Base-by-base conservation (phyloP, 2,888 invertebrate species). In the Limenitis camilla region DNA sequence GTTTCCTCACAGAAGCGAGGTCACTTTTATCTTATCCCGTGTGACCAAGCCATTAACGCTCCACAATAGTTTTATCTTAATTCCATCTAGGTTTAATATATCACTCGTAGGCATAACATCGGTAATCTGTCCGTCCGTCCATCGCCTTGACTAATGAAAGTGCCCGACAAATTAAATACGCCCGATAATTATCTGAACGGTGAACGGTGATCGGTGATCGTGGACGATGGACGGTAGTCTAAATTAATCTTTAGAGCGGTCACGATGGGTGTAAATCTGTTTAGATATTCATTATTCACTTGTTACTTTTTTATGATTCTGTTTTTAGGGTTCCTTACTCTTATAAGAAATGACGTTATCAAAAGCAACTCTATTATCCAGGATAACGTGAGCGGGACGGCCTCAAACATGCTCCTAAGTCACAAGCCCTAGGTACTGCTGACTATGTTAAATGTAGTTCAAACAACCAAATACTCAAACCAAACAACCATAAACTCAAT, bases 61-160 rank as follows among this genome's bases (percentile, higher is more conserved):
- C 43, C 60, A 71, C 66, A 68, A 69, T 65, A 61, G 61, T 63
- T 65, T 67, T 72, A 76, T 76, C 76, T 72, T 69, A 72, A 72
- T 71, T 68, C 66, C 70, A 72, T 75, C 74, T 67, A 63, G 65
- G 65, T 68, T 71, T 71, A 72, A 74, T 75, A 74, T 65, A 74
- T 76, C 75, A 74, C 71, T 69, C 67, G 61, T 60, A 64, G 67
- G 65, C 67, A 67, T 61, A 71, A 67, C 74, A 70, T 62, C 68
- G 61, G 61, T 64, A 62, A 68, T 65, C 69, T 61, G 69, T 66
- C 70, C 62, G 65, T 56, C 69, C 56, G 63, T 60, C 66, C 58
- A 62, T 63, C 64, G 58, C 55, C 59, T 62, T 74, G 72, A 73
- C 73, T 67, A 72, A 75, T 74, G 74, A 70, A 74, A 70, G 72